Base-by-base conservation (phyloP, 2,888 invertebrate species). In the Ormyrus pomaceus region DNA sequence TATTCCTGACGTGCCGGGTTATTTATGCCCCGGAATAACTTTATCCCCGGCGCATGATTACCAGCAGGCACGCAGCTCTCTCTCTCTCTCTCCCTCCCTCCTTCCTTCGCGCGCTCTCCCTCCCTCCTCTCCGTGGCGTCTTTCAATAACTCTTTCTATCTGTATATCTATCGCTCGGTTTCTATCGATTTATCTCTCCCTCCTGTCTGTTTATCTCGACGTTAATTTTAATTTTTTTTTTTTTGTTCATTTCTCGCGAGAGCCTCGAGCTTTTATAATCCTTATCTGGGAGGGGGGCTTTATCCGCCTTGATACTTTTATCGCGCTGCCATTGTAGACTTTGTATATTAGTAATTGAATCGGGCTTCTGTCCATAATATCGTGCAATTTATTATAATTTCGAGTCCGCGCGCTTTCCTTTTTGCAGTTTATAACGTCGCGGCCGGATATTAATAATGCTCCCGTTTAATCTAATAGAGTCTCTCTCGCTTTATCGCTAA, bases 11-110 rank as follows among this genome's bases (percentile, higher is more conserved):
- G 87, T 87, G 87, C 77, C 79, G 61, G 88, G 88, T 89, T 89
- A 89, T 89, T 89, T 89, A 89, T 89, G 88, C 86, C 86, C 87
- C 86, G 87, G 89, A 89, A 89, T 89, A 89, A 89, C 89, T 89
- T 89, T 89, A 89, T 89, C 88, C 89, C 86, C 86, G 86, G 87
- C 88, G 88, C 88, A 87, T 89, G 89, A 89, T 89, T 89, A 89
- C 89, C 88, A 87, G 85, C 87, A 89, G 88, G 87, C 89, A 89
- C 89, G 89, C 89, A 89, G 88, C 84, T 83, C 84, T 84, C 83
- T 83, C 79, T 81, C 82, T 77, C 74, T 79, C 58, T 61, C 62
- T 72, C 76, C 50, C 65, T 70, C 80, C 61, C 50, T 69, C 80
- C 73, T 78, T 10, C 72, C 64, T 70, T 34, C 66, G 65, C 74